Base-by-base conservation (phyloP, 2,797 vertebrate species). In the Anomalospiza imberbis region DNA sequence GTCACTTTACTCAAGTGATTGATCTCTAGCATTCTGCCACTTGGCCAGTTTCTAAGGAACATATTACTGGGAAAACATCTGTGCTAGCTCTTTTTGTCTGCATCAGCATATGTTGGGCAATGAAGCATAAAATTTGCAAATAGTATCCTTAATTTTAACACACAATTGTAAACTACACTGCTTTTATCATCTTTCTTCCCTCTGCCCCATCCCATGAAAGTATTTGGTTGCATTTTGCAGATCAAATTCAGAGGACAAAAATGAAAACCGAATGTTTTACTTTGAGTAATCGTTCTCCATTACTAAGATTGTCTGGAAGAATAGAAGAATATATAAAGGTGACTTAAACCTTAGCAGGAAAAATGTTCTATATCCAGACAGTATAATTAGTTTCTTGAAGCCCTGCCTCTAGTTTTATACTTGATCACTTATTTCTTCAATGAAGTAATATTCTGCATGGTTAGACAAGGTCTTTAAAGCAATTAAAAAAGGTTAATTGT, bases 401-500 rank as follows among this genome's bases (percentile, higher is more conserved):
- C 17, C 42, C 94, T 94, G 40, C 10, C 74, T 94, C 40, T 85
- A 25, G 63, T 91, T 94, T 87, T 60, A 50, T 55, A 78, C 4
- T 94, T 86, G 47, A 89, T 84, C 51, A 79, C 44, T 94, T 95
- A 94, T 93, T 93, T 51, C 8, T 71, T 95, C 78, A 81, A 75
- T 60, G 42, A 88, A 68, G 4, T 88, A 92, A 92, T 81, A 91
- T 53, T 86, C 62, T 85, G 26, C 20, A 76, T 73, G 54, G 61
- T 82, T 95, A 91, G 34, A 93, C 66, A 97, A 97, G 90, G 96
- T 97, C 88, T 96, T 97, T 95, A 96, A 94, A 96, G 68, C 66
- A 96, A 96, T 97, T 97, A 89, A 9, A 79, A 91, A 93, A 97
- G 91, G 85, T 93, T 96, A 97, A 96, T 97, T 97, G 54, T 85